Base-by-base conservation (phyloP, 2,888 invertebrate genomes). In the Capitulum mitella region DNA sequence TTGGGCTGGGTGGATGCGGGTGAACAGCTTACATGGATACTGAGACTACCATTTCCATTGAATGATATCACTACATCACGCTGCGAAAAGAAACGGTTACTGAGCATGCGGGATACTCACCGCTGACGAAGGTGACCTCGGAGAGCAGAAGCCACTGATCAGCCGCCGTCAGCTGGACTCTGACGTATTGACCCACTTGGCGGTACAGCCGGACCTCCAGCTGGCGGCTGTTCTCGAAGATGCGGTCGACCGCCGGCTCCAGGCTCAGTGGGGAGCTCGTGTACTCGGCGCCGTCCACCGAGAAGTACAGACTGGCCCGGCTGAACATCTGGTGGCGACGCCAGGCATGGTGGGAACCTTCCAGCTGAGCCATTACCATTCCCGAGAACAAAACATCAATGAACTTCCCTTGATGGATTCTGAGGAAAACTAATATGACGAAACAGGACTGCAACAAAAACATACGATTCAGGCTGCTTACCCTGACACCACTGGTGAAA, bases 71-170 rank as follows among this genome's bases (percentile, higher is more conserved):
- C n/a, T n/a, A n/a, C n/a, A n/a, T n/a, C n/a, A n/a, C n/a, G n/a
- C n/a, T n/a, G n/a, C n/a, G n/a, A n/a, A n/a, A n/a, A n/a, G n/a
- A n/a, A n/a, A n/a, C n/a, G n/a, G n/a, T n/a, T n/a, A n/a, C n/a
- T n/a, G n/a, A n/a, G n/a, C n/a, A n/a, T n/a, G n/a, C n/a, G n/a
- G 48, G 8, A 16, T 19, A 78, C 81, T 80, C 46, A 81, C 81
- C 80, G 48, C 95, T 95, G 83, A 92, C 92, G 85, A 96, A 96
- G 79, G 92, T 90, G 81, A 96, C 89, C 87, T 97, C 96, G 86
- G 94, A 94, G 84, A 97, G 89, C 87, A 96, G 91, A 83, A 96
- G 91, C 95, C 96, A 96, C 79, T 91, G 89, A 29, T 92, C 90
- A 5, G 93, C 92, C 85, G 95, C 95, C 82, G 89, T 89, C 78